phyloP scores from a whole-genome alignment of 2,888 invertebrate species.

The Graphium colonna region DNA sequence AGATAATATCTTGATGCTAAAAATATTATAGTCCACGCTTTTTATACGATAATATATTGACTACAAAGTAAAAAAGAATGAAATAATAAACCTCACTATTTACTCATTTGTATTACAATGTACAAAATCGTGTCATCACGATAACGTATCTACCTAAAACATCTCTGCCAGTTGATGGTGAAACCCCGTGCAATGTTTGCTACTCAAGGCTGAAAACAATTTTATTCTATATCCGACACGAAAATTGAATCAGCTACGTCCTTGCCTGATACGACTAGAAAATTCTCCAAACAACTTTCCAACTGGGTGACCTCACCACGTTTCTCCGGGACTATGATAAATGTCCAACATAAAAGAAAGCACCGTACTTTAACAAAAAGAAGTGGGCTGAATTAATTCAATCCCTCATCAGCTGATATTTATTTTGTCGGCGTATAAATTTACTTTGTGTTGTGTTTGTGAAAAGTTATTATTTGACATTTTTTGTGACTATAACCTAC shows the following conservation, averaged over 20 bases:
- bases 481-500: no score
- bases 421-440: no score
- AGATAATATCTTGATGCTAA: no score
- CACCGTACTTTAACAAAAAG: no score
- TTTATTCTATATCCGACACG: neutral
- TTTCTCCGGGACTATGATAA: slow-evolving; percentile 2
- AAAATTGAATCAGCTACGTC: neutral
- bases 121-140: neutral
- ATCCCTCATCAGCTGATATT: no score
- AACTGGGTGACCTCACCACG: slow-evolving; percentile 5
- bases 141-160: neutral
- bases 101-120: no score
- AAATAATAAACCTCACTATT: no score
- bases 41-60: neutral
- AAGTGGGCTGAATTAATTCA: neutral
- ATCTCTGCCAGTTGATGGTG: neutral
- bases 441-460: no score
- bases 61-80: no score
- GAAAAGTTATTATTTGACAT: no score
- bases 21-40: neutral
- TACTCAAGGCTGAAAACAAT: slow-evolving; percentile 1
- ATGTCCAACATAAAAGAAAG: slow-evolving; percentile 1
- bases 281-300: slow-evolving; percentile 1
- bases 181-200: neutral
- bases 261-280: neutral